Percentiles rank a stretch among this genome's conserved stretches.
phyloP scores from a whole-genome alignment of 2,888 invertebrate species.

The Labia minor region DNA sequence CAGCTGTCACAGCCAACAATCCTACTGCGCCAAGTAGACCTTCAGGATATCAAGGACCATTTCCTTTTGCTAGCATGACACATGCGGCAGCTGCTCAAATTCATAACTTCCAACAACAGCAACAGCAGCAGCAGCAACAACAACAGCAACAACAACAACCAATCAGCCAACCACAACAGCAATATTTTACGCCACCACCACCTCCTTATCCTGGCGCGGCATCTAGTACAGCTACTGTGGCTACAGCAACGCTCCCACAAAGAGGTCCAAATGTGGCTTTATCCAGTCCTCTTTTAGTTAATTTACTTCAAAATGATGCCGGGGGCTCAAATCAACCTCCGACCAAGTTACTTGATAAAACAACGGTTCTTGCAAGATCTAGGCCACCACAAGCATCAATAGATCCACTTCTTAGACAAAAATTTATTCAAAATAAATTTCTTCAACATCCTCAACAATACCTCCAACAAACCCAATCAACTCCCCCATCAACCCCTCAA shows the following conservation, averaged over 20 bases:
- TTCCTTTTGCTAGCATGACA: constrained; percentile 86
- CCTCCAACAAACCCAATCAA: constrained; percentile 17
- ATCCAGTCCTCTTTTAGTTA: constrained; percentile 82
- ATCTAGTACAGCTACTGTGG: constrained; percentile 25
- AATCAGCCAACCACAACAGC: constrained; percentile 21
- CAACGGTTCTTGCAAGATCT: constrained; percentile 36
- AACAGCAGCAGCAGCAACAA: constrained; percentile 27
- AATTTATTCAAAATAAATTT: constrained; percentile 8
- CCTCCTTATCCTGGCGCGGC: constrained; percentile 37
- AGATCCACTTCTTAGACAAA: constrained; percentile 15
- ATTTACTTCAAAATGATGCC: constrained; percentile 77
- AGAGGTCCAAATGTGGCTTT: constrained; percentile 50
- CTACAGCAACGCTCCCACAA: constrained; percentile 34
- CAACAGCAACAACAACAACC: constrained; percentile 22
- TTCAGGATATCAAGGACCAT: constrained; percentile 43
- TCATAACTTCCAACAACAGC: constrained; percentile 40
- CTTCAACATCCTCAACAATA: constrained; percentile 23
- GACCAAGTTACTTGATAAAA: constrained; percentile 19
- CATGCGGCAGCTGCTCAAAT: constrained; percentile 71
- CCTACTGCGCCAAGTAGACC: not conserved
- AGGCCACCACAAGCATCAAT: constrained; percentile 15
- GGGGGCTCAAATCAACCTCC: constrained; percentile 29
- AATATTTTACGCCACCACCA: constrained; percentile 32
- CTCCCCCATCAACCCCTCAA: not conserved
- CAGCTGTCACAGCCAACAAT: not conserved